Conservation (phyloP, 2,888 invertebrate species). For the Andrena hattorfiana region DNA sequence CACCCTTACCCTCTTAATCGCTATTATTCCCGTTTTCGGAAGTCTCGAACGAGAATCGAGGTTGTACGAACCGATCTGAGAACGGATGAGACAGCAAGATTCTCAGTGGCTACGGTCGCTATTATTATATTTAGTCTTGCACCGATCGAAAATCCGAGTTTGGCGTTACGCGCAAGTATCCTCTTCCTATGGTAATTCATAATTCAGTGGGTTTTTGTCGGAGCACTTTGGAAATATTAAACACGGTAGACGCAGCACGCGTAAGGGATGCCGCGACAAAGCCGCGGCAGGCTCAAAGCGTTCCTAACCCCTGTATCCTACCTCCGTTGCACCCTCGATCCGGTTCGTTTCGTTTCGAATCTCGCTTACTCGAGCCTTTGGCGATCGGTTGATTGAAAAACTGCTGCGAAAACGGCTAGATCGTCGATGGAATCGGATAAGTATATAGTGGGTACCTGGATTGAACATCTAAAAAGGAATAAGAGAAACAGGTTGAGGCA, state of each 20-base stretch:
- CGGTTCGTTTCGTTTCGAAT: slow-evolving; percentile 15
- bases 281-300: slow-evolving; percentile 82
- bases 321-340: slow-evolving; percentile 23
- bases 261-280: slow-evolving; percentile 79
- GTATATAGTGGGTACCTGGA: background rate
- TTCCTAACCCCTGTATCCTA: slow-evolving; percentile 61
- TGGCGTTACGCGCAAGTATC: background rate
- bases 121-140: background rate
- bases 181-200: slow-evolving; percentile 74
- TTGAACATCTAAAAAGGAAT: background rate
- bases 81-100: background rate
- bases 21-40: background rate
- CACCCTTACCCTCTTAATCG: background rate
- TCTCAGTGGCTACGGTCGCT: background rate
- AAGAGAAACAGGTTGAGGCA: slow-evolving; percentile 70
- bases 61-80: background rate
- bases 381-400: background rate
- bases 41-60: background rate
- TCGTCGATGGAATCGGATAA: background rate
- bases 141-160: background rate
- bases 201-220: slow-evolving; percentile 81
- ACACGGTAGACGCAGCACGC: slow-evolving; percentile 72
- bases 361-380: background rate
- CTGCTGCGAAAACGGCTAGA: background rate
- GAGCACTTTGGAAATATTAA: slow-evolving; percentile 84